phyloP scores from a whole-genome alignment of 2,113 vertebrate genomes.

The Periophthalmus modestus region DNA sequence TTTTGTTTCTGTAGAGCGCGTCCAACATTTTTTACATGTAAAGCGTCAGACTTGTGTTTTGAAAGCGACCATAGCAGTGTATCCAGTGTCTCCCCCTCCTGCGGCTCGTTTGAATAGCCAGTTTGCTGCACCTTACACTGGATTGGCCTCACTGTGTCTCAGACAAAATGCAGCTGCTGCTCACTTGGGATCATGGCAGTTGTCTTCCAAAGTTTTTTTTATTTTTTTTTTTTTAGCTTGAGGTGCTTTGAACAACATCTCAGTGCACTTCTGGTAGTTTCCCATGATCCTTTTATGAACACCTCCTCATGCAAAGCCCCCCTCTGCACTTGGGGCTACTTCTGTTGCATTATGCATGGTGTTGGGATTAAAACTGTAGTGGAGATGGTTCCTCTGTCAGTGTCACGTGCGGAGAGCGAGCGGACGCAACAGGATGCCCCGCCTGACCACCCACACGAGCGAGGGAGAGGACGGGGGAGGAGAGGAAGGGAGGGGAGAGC shows the following conservation, averaged over 20 bases:
- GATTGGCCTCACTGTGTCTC: slow-evolving; percentile 36
- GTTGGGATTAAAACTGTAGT: slow-evolving; percentile 75
- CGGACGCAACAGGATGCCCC: slow-evolving; percentile 73
- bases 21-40: too few species aligned
- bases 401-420: slow-evolving; percentile 61
- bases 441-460: slow-evolving; percentile 78
- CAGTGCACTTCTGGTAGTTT: slow-evolving; percentile 45
- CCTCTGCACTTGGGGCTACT: slow-evolving; percentile 76
- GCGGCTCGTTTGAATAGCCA: slow-evolving; percentile 44
- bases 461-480: slow-evolving; percentile 56
- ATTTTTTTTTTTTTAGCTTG: slow-evolving; percentile 36
- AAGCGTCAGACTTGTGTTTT: slow-evolving; percentile 25
- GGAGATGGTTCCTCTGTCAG: slow-evolving; percentile 52
- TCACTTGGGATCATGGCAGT: slow-evolving; percentile 40
- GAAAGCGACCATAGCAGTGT: slow-evolving; percentile 29
- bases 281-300: slow-evolving; percentile 69
- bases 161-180: slow-evolving; percentile 13
- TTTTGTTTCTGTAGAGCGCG: too few species aligned
- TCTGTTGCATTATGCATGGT: slow-evolving; percentile 79
- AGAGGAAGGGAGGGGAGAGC: slow-evolving; percentile 62
- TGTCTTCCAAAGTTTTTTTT: slow-evolving; percentile 58
- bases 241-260: slow-evolving; percentile 66
- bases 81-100: slow-evolving; percentile 48
- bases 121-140: slow-evolving; percentile 52
- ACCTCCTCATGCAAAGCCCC: slow-evolving; percentile 67